Percentiles rank a stretch among this genome's conserved stretches.
phyloP scores from a whole-genome alignment of 2,888 invertebrate genomes.

The Microdon myrmicae region DNA sequence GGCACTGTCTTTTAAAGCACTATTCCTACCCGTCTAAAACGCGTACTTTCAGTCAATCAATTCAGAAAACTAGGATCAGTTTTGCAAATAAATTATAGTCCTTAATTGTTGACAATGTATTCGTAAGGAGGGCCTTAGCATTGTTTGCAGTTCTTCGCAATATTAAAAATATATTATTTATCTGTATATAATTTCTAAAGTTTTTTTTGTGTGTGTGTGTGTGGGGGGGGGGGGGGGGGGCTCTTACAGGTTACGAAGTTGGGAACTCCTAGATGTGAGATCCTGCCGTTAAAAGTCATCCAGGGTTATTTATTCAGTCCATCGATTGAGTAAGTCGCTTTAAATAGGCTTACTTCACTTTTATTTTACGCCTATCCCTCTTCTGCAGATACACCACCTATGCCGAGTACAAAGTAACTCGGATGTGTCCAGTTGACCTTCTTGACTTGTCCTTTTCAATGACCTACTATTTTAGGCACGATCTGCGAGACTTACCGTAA shows the following conservation, averaged over 20 bases:
- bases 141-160: slow-evolving; percentile 21
- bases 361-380: slow-evolving; percentile 22
- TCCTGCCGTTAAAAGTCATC: slow-evolving; percentile 39
- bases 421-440: slow-evolving; percentile 5
- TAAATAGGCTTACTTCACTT: too few species aligned
- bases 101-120: too few species aligned
- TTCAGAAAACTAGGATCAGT: too few species aligned
- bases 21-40: too few species aligned
- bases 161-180: slow-evolving; percentile 41
- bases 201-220: too few species aligned
- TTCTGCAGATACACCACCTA: slow-evolving; percentile 30
- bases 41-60: too few species aligned
- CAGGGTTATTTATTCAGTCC: slow-evolving; percentile 39
- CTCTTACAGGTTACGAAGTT: too few species aligned
- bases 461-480: slow-evolving; percentile 28
- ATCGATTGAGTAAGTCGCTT: slow-evolving; percentile 44
- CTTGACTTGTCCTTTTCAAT: neutral
- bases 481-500: slow-evolving; percentile 23
- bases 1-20: too few species aligned
- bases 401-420: slow-evolving; percentile 33
- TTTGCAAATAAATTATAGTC: too few species aligned
- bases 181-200: too few species aligned
- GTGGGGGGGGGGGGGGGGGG: too few species aligned
- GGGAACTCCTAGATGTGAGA: slow-evolving; percentile 29
- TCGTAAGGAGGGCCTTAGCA: too few species aligned